Evolutionary conservation across 2,888 invertebrate genomes (phyloP), one percentile per base, ranked within the genome.

Genomic region (Lasioglossum lativentre): DNA sequence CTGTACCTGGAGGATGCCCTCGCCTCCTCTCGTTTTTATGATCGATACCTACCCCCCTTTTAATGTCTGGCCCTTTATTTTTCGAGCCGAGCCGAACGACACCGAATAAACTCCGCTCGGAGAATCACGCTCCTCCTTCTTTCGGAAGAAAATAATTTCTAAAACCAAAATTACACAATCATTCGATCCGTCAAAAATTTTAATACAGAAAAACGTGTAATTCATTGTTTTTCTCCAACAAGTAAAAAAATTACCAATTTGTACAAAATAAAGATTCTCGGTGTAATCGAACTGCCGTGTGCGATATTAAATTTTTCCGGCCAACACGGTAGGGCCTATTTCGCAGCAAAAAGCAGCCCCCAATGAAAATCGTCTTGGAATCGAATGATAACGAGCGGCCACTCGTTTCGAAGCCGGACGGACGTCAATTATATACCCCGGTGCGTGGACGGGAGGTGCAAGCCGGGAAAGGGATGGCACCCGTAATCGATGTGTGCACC

Each of bases 381-480:
- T 68, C 86, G 83, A 87, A 87, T 88, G 91, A 91, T 89, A 88
- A 87, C 82, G 86, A 83, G 80, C 85, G 86, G 86, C 42, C 86
- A 87, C 81, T 89, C 89, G 85, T 91, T 91, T 87, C 83, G 84
- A 91, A 88, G 89, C 72, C 83, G 92, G 91, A 91, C 89, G 92
- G 91, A 91, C 89, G 92, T 92, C 92, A 92, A 92, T 92, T 92
- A 92, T 87, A 88, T 88, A 74, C 76, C 74, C 75, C 86, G 75
- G 82, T 90, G 88, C 86, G 91, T 83, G 86, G 83, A 78, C 73
- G 83, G 75, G 85, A 73, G 88, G 82, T 76, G 83, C 59, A 73
- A 66, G 84, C 30, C 52, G 59, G 42, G 70, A 68, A 52, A 68
- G 81, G 77, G 90, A 72, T 76, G 75, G 45, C 59, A 72, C n/a